Base-by-base conservation (phyloP, 1,140 invertebrate genomes). In the Drosophila sp. region DNA sequence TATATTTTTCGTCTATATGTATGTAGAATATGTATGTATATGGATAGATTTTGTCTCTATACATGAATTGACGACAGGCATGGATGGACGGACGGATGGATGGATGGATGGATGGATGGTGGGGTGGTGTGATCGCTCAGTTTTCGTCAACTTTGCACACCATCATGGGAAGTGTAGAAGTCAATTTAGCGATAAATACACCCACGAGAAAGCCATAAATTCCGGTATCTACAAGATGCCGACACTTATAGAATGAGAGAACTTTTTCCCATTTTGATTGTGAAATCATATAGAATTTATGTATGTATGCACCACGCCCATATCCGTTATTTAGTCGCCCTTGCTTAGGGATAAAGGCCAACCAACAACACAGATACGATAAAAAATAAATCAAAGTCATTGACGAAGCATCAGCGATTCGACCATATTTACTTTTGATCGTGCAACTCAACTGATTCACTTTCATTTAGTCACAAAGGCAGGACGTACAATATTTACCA, bases 181-280 rank as follows among this genome's bases (percentile, higher is more conserved):
- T 58, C 56, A 58, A 58, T 58, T 58, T 40, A 61, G 60, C 60
- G 35, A 61, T 61, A 61, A 40, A 38, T 44, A 61, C 58, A 60
- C 72, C 65, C 72, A 76, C 72, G 61, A 66, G 66, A 73, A 66
- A 66, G 41, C 66, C 66, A 75, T 70, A 72, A 66, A 58, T 68
- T 69, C 57, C 62, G 61, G 64, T 68, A 80, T 80, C 72, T 68
- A 68, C 50, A 69, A 81, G 79, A 66, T 77, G 74, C 74, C 25
- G 62, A 79, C 70, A 78, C 63, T 17, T 17, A 74, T 67, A 41
- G 25, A 32, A 27, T 30, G 57, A 38, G 41, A 41, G n/a, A 70
- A 70, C 23, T 72, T 66, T 56, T 56, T 58, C 67, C 17, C 17
- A 17, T 17, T 55, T 60, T 23, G 33, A 58, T n/a, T 33, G n/a